phyloP scores from a whole-genome alignment of 2,888 invertebrate species.

The Dione juno region DNA sequence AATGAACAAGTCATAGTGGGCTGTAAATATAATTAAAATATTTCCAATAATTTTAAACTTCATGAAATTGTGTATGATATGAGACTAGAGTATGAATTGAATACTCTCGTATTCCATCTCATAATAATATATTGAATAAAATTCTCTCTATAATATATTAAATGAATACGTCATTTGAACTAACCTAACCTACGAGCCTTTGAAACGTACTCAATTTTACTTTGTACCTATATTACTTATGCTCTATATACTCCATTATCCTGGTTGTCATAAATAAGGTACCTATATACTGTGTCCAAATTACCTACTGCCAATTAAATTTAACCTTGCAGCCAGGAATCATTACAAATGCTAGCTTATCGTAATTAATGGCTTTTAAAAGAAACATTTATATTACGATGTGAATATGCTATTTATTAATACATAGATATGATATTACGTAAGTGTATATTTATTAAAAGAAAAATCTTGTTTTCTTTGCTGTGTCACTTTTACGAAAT shows the following conservation, averaged over 20 bases:
- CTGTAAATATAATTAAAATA: neutral
- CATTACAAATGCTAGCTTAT: conserved; percentile 27
- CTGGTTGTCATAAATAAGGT: neutral
- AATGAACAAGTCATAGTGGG: neutral
- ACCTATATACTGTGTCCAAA: neutral
- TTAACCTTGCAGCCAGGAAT: conserved; percentile 20
- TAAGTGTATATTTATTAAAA: too few relatives aligned
- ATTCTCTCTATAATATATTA: too few relatives aligned
- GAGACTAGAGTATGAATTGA: too few relatives aligned
- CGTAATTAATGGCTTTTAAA: conserved; percentile 12
- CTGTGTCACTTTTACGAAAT: neutral
- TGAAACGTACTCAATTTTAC: neutral
- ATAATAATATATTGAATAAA: too few relatives aligned
- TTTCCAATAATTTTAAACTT: too few relatives aligned
- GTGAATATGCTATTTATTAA: conserved; percentile 1
- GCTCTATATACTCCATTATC: too few relatives aligned
- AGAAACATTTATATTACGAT: conserved; percentile 17
- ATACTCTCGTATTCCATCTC: too few relatives aligned
- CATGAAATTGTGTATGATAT: too few relatives aligned
- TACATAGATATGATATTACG: neutral
- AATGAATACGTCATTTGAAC: too few relatives aligned
- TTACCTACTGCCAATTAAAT: conserved; percentile 13
- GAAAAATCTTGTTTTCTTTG: neutral
- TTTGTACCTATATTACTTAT: too few relatives aligned
- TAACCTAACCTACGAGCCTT: too few relatives aligned